Evolutionary conservation across 2,113 vertebrate genomes (phyloP), one percentile per base, ranked within the genome.

Genomic region (Upupa epops): DNA sequence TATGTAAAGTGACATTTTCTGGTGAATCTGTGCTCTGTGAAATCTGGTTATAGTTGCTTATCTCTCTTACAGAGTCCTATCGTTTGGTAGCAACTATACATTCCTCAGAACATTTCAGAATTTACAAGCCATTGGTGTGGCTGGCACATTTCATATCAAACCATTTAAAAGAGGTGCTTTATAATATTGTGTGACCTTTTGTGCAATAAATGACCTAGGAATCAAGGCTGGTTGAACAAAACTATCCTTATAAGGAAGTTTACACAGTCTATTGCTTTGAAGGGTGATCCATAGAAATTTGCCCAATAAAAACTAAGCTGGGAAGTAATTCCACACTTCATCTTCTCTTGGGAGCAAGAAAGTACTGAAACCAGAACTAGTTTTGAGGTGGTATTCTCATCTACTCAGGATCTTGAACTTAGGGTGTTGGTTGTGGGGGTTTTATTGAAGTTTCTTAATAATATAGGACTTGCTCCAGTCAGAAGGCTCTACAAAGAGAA

Each of bases 231-330:
- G 5, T 64, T 49, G 55, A 74, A 56, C 8, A 49, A 24, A 56
- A 21, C 1, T 18, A 1, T 3, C 5, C 66, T 54, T 74, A 17
- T 13, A 58, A 58, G 13, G 25, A 69, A 76, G 9, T 15, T 37
- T 79, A 4, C 58, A 22, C 18, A 68, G 25, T 21, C 11, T 55
- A 3, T 3, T 7, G 5, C 36, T 86, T 65, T 31, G 37, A 59
- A 88, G 18, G 2, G 5, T 42, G 29, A 37, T 51, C 18, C 0
- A 0, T n/a, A 59, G n/a, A 69, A 7, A 66, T 25, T 7, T 5
- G 2, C 20, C 48, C 46, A n/a, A 21, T 22, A 58, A 88, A 76
- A 40, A 2, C 1, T 19, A 90, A 49, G 5, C n/a, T 65, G 26
- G 74, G 31, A 32, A 46, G 16, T 51, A 48, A 42, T 91, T 88